Evolutionary conservation across 2,113 vertebrate species (phyloP).

Genomic region (Chionis minor): DNA sequence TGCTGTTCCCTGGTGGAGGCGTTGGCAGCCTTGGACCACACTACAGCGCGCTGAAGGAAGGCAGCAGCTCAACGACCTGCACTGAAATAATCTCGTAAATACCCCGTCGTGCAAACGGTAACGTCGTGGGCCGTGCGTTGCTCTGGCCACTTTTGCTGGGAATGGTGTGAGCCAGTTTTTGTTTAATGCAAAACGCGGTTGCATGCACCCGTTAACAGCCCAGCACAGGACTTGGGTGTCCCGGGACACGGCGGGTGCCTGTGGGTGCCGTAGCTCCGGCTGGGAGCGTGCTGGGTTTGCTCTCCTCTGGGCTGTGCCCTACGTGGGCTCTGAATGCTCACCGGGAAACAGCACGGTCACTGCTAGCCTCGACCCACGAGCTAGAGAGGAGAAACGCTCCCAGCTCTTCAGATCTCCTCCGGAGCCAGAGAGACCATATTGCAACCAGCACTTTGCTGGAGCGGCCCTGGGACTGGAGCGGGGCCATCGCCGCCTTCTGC

Average conservation of each 20-base stretch:
- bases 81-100: neutral
- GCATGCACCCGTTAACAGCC: neutral
- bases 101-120: neutral
- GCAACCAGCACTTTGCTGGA: neutral
- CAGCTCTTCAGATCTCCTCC: neutral
- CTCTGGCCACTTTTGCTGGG: neutral
- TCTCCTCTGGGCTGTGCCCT: neutral
- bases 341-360: neutral
- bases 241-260: neutral
- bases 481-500: neutral
- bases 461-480: neutral
- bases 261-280: neutral
- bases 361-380: neutral
- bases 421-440: neutral
- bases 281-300: neutral
- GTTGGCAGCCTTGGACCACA: neutral
- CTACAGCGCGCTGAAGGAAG: neutral
- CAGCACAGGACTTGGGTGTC: accelerated
- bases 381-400: neutral
- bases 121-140: neutral
- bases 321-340: accelerated
- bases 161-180: neutral
- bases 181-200: accelerated
- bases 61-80: neutral
- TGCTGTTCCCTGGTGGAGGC: neutral